These are phyloP conservation scores for Chloromyia formosa DNA, from an alignment of 2,888 invertebrate species.

Conservation along the genomic window DNA sequence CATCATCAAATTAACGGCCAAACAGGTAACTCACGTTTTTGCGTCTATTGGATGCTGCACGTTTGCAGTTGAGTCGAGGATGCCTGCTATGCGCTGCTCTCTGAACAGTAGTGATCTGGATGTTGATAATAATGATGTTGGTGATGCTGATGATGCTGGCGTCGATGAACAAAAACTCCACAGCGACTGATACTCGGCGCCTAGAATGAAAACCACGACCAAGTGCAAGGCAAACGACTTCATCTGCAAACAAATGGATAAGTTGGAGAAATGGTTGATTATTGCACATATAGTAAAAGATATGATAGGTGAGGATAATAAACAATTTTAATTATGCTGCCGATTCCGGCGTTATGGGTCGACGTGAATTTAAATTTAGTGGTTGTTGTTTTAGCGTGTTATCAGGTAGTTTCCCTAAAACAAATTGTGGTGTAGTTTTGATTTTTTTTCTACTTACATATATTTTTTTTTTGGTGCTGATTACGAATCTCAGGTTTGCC, in stretches of 20 bases:
- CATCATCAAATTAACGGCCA: slow-evolving; percentile 25
- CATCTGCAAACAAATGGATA: slow-evolving; percentile 55
- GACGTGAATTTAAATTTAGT: too few species aligned
- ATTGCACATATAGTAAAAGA: slow-evolving; percentile 16
- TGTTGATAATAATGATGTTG: slow-evolving; percentile 33
- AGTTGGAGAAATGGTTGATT: slow-evolving; percentile 11
- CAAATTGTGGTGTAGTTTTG: too few species aligned
- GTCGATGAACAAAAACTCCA: slow-evolving; percentile 45
- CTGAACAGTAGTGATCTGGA: background rate
- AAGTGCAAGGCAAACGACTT: slow-evolving; percentile 64
- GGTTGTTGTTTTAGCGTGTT: too few species aligned
- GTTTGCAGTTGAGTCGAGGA: background rate
- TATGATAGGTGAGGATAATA: background rate
- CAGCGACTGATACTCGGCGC: slow-evolving; percentile 50
- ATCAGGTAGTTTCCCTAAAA: too few species aligned
- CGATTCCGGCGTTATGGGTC: too few species aligned
- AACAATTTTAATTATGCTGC: too few species aligned
- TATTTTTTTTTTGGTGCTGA: too few species aligned
- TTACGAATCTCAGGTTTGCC: too few species aligned
- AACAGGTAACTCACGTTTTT: slow-evolving; percentile 42
- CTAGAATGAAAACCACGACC: slow-evolving; percentile 57
- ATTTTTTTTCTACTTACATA: too few species aligned
- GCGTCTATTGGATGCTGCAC: background rate
- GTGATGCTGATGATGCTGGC: slow-evolving; percentile 26
- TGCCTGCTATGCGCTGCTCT: background rate